Conservation (phyloP, 2,113 vertebrate genomes). For the Ptychochromis oligacanthus region DNA sequence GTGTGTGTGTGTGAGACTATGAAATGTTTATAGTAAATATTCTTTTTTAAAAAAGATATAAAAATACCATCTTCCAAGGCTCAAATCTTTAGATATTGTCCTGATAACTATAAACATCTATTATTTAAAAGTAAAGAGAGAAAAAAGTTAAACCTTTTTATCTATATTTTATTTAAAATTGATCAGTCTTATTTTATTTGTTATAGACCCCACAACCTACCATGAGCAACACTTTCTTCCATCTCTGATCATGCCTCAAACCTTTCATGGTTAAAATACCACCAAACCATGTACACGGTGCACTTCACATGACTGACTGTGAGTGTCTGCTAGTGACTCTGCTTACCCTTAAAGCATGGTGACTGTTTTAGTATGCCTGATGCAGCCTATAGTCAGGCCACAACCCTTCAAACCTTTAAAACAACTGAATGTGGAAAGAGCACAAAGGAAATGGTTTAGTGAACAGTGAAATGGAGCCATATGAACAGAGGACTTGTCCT, state of each 20-base stretch:
- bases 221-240: background rate
- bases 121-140: background rate
- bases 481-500: constrained; percentile 24
- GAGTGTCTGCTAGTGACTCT: background rate
- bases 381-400: background rate
- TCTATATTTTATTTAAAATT: background rate
- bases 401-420: constrained; percentile 26
- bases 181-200: background rate
- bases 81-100: background rate
- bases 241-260: background rate
- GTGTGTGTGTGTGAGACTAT: background rate
- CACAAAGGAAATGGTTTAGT: constrained; percentile 28
- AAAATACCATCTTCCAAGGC: no score
- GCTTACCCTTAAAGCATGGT: background rate
- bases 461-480: constrained; percentile 48
- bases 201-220: background rate
- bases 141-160: background rate
- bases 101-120: background rate
- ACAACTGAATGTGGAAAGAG: constrained; percentile 20
- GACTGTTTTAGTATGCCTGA: constrained; percentile 14
- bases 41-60: no score
- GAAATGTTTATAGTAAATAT: no score
- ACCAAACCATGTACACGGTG: background rate
- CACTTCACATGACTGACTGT: background rate
- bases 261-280: background rate